A percentile compares a stretch with the other conserved stretches of the same genome.
Conservation (phyloP, 2,113 vertebrate genomes). For the Limanda limanda region DNA sequence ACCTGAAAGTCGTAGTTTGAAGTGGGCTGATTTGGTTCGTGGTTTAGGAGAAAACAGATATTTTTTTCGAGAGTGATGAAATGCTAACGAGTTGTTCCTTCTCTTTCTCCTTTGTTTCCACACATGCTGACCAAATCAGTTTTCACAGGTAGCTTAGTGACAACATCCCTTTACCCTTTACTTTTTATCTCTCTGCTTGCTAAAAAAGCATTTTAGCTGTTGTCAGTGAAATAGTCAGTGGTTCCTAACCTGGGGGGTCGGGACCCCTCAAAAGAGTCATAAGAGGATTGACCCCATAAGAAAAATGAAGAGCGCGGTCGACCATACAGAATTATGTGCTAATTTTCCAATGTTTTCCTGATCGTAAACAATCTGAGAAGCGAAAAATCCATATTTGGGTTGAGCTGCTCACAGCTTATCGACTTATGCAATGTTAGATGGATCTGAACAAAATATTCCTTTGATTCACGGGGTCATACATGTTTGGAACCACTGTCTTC, state of each 20-base stretch:
- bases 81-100: slow-evolving; percentile 16
- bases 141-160: neutral
- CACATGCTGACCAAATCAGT: neutral
- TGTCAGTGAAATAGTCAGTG: neutral
- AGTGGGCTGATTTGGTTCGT: slow-evolving; percentile 23
- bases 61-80: slow-evolving; percentile 21
- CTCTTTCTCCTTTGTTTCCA: neutral
- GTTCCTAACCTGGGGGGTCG: slow-evolving; percentile 5
- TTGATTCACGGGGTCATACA: slow-evolving; percentile 3
- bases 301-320: neutral
- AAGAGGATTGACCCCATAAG: neutral
- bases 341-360: neutral
- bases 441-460: neutral
- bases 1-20: slow-evolving; percentile 15
- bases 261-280: neutral
- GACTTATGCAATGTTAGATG: slow-evolving; percentile 28
- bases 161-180: neutral
- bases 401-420: neutral
- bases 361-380: slow-evolving; percentile 4
- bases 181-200: slow-evolving; percentile 9
- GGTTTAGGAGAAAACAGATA: neutral
- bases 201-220: slow-evolving; percentile 14
- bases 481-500: slow-evolving; percentile 11
- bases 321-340: neutral
- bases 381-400: slow-evolving; percentile 11